Conservation (phyloP, 2,797 vertebrate genomes). For the Silurus lanzhouensis region DNA sequence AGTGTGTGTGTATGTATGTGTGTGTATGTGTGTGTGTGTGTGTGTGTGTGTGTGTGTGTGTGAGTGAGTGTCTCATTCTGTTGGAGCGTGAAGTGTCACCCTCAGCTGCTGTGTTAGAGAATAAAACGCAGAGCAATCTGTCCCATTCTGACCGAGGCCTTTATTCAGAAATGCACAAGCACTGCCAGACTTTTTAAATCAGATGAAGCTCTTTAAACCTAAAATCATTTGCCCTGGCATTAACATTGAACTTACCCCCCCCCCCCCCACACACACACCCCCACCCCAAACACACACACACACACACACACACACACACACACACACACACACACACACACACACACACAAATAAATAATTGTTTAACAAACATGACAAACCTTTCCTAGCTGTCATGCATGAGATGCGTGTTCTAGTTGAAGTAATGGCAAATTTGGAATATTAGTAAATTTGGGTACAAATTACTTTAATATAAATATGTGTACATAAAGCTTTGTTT, state of each 20-base stretch:
- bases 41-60: slow-evolving; percentile 73
- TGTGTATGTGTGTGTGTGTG: slow-evolving; percentile 47
- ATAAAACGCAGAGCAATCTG: slow-evolving; percentile 17
- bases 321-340: slow-evolving; percentile 5
- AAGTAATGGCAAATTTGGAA: background rate
- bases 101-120: slow-evolving; percentile 84
- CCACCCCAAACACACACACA: background rate
- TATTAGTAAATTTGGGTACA: background rate
- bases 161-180: slow-evolving; percentile 82
- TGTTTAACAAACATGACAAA: background rate
- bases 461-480: background rate
- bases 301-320: background rate
- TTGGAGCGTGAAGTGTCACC: slow-evolving; percentile 98
- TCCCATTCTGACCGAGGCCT: slow-evolving; percentile 10
- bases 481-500: background rate
- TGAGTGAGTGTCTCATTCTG: slow-evolving; percentile 85
- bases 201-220: background rate
- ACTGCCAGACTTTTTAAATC: background rate
- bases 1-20: slow-evolving; percentile 67
- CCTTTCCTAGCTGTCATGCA: background rate
- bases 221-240: background rate
- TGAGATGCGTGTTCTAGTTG: background rate
- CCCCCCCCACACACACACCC: background rate
- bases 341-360: background rate
- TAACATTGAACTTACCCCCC: background rate